Base-by-base conservation (phyloP, 1,140 invertebrate species). In the Eulimnadia texana region DNA sequence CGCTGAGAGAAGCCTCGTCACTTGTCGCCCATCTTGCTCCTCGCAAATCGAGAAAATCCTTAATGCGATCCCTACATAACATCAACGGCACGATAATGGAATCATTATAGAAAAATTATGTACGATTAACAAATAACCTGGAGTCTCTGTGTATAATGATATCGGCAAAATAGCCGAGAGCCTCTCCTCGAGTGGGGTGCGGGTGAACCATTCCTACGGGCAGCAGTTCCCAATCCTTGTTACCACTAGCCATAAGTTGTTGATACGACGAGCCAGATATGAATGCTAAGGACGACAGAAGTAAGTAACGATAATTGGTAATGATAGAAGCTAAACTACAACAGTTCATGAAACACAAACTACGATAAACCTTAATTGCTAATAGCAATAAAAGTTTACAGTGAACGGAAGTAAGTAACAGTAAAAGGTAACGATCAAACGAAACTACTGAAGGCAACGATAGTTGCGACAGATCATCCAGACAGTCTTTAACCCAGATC, bases 111-210 rank as follows among this genome's bases (percentile, higher is more conserved):
- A 16, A 25, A 28, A 19, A 22, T 2, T 6, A 23, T 2, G 16
- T 3, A 47, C n/a, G 19, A 22, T 27, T 47, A 23, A 61, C 10
- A 23, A 3, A 23, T 49, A 74, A 80, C 80, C 72, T 77, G 66
- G 79, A 76, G 67, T 79, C 76, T 47, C 70, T 70, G 66, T 81
- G 79, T 55, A 81, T 76, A 13, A 82, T 80, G 24, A 83, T 69
- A 66, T 83, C 81, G 16, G 78, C 75, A 67, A 76, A 82, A 67
- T 80, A 81, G 63, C 80, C 79, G 6, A 78, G 73, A 64, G 74
- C 70, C 13, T 71, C 69, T 2, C 72, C 69, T 60, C 78, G 77
- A 67, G 76, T 77, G 22, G 74, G 71, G 67, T 83, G 81, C 1
- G 70, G 70, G 68, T 80, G 79, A 3, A 82, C 72, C 3, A 80